phyloP scores from a whole-genome alignment of 2,797 vertebrate genomes.

The Mus minutoides region DNA sequence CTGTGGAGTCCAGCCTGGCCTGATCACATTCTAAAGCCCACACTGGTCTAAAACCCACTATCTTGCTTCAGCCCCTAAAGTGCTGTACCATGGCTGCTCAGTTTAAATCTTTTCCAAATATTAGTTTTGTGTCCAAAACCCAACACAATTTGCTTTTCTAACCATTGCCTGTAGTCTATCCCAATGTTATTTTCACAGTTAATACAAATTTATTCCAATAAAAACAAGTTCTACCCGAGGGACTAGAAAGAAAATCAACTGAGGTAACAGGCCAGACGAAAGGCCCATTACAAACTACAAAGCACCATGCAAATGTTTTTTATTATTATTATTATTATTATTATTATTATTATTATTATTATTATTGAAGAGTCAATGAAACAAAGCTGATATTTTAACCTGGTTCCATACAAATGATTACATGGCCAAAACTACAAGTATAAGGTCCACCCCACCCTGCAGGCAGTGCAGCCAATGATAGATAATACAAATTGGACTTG shows the following conservation, averaged over 20 bases:
- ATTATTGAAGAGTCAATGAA: conserved; percentile 49
- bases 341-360: neutral
- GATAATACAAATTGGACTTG: neutral
- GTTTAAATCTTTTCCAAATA: neutral
- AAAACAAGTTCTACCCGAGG: neutral
- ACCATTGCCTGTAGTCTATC: neutral
- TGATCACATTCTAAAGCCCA: neutral
- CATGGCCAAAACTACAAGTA: neutral
- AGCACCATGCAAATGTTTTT: neutral
- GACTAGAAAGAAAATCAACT: conserved; percentile 52
- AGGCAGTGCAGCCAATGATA: neutral
- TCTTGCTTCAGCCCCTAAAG: neutral
- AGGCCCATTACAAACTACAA: conserved; percentile 24
- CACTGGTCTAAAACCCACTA: neutral
- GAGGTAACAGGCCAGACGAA: conserved; percentile 10
- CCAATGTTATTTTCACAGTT: conserved; percentile 28
- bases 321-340: neutral
- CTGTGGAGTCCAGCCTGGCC: neutral
- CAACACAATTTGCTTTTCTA: neutral
- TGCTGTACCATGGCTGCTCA: neutral
- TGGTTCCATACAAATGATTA: conserved; percentile 10
- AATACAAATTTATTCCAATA: neutral
- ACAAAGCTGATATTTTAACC: conserved; percentile 12
- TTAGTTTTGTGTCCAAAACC: neutral
- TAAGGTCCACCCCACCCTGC: neutral